Base-by-base conservation (phyloP, 2,113 vertebrate species). In the Hiodon tergisus region DNA sequence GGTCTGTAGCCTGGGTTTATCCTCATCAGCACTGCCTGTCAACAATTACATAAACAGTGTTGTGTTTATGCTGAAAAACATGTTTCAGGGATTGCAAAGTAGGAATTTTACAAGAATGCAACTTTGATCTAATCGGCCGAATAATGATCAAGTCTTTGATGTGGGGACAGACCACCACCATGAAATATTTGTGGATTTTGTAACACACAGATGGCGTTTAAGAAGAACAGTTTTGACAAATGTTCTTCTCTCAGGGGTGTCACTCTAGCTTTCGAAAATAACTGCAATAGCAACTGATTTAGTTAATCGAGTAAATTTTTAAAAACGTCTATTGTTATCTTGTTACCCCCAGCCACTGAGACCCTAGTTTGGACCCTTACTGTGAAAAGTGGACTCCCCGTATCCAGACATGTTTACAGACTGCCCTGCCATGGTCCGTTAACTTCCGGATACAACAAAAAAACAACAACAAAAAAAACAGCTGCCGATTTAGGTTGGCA, bases 231-330 rank as follows among this genome's bases (percentile, higher is more conserved):
- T 75, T 78, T 57, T 76, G 74, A 72, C 74, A 76, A 31, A 58
- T 54, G 51, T 57, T 62, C 58, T 31, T 59, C 83, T 73, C 79
- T 74, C 75, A 69, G 78, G 72, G 78, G 75, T 76, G 7, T 47
- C 71, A 78, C 84, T 75, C 86, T 80, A 77, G 81, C 80, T 63
- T 71, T 80, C 80, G 75, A 85, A 87, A 82, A 82, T 86, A 78
- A 82, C 84, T 81, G 75, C 68, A 69, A 81, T 78, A 78, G 83
- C 86, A 87, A 87, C 87, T 87, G 82, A 77, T 86, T 87, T 85
- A 86, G 82, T 79, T 80, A 78, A 66, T 73, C 84, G 83, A 84
- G 81, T 84, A 82, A 85, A 86, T 87, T 76, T 31, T 31, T 31
- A 31, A 85, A 88, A 87, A 80, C 78, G 76, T 77, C 81, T 79